Base-by-base conservation (phyloP, 2,888 invertebrate species). In the Acholoe squamosa region DNA sequence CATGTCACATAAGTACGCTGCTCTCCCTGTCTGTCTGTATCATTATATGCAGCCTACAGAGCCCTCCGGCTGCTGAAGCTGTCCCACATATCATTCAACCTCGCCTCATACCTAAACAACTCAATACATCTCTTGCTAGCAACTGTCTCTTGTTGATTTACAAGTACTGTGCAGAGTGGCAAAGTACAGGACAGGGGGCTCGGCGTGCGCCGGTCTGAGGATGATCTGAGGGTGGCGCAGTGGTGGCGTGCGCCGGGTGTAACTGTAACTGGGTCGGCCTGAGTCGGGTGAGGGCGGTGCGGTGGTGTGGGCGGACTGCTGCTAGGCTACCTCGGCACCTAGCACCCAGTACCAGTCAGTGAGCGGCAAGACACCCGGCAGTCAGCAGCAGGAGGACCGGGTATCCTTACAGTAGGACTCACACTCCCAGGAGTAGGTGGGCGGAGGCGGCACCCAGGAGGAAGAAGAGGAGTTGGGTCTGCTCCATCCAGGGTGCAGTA, bases 341-440 rank as follows among this genome's bases (percentile, higher is more conserved):
- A 61, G 12, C 61, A 61, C 61, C 14, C 19, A n/a, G 61, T n/a
- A n/a, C 22, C 61, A n/a, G 61, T 61, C 61, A 61, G 61, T 61
- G 22, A 61, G 22, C 61, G 61, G 61, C 19, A n/a, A n/a, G 61
- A 61, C 61, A 61, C 61, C 19, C 61, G 61, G 61, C 22, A 61
- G 61, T 25, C 61, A 71, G 71, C 71, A 71, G 71, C 71, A 71
- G 71, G 14, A 71, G 71, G 25, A 71, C 71, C 14, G 71, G 71
- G 3, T 28, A 28, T 28, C 25, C 28, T 71, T 28, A 71, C 31
- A 5, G 28, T 28, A 25, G 5, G 28, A 71, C 28, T 28, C 71
- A 28, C 71, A 71, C n/a, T 19, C 61, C 19, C 61, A 12, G 61
- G 61, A 61, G 61, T 19, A 61, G n/a, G n/a, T 28, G 28, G 71